These are phyloP conservation scores for Aricia agestis DNA, from an alignment of 1,140 invertebrate species.

Conservation along the genomic window DNA sequence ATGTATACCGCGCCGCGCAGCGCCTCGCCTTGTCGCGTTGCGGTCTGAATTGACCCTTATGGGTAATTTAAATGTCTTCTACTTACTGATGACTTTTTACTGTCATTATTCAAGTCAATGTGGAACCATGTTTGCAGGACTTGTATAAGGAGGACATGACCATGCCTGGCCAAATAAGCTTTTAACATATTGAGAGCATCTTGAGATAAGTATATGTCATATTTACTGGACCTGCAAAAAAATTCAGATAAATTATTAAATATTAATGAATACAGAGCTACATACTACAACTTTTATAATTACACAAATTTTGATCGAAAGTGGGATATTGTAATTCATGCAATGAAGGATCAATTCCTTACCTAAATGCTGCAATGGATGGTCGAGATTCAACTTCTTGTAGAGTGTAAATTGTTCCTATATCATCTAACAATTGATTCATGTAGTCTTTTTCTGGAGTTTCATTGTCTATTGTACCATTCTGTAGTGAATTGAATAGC, in stretches of 20 bases:
- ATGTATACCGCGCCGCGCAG: no score
- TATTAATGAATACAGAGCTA: not conserved
- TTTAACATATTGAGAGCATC: constrained; percentile 80
- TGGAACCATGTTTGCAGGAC: constrained; percentile 79
- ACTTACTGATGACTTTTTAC: constrained; percentile 61
- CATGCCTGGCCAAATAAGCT: constrained; percentile 80
- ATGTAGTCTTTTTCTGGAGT: constrained; percentile 74
- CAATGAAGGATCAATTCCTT: constrained; percentile 15
- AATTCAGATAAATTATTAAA: not conserved
- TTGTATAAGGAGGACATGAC: constrained; percentile 83
- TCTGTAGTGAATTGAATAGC: constrained; percentile 71
- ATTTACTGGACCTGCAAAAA: constrained; percentile 78
- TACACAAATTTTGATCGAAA: no score
- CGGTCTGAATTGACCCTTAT: no score
- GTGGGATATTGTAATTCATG: no score
- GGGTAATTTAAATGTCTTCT: not conserved
- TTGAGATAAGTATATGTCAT: constrained; percentile 81
- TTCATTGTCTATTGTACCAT: constrained; percentile 75
- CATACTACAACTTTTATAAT: no score
- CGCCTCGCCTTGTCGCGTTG: no score
- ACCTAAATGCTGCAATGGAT: constrained; percentile 79
- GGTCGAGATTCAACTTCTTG: constrained; percentile 79
- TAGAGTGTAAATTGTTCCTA: constrained; percentile 77
- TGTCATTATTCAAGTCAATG: constrained; percentile 74
- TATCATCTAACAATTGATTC: constrained; percentile 76